Base-by-base conservation (phyloP, 2,797 vertebrate species). In the Choloepus didactylus region DNA sequence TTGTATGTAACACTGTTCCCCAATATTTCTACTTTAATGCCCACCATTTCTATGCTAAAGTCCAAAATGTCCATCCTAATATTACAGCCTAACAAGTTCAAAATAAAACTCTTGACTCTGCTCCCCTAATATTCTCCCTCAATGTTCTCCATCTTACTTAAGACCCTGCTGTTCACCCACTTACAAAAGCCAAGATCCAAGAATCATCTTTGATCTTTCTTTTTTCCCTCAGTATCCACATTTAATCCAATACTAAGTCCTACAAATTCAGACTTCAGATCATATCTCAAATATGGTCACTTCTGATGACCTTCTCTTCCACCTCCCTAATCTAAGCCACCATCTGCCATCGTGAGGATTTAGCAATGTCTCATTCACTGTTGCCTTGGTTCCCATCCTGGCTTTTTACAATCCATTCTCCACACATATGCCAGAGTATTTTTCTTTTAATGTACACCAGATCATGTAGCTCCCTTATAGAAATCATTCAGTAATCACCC, bases 331-430 rank as follows among this genome's bases (percentile, higher is more conserved):
- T 59, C 7, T 49, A 75, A 91, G 49, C 31, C 25, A 67, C 23
- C 27, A 31, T 81, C 23, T 8, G 9, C 6, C 27, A 35, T 35
- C 41, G 25, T 46, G 62, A 92, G 38, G 35, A 46, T 4, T 56
- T 91, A 35, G 12, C 31, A 92, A 44, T 69, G 7, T 4, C 9
- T 38, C 92, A 44, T 54, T 77, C 62, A 35, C 16, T 16, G 19
- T 60, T 12, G 2, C 12, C 4, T 5, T 5, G 31, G n/a, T 31
- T 56, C 67, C 83, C 1, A 7, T 4, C 0, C 19, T 0, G 35
- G 29, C 6, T 35, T 16, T 76, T 60, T 35, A n/a, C 9, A 51
- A 51, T 27, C 2, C 41, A 64, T 29, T 31, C 5, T 54, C n/a
- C 44, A 92, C 9, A 38, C 10, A 77, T 11, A 66, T 49, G 38